Base-by-base conservation (phyloP, 2,888 invertebrate genomes). In the Sipunculus nudus region DNA sequence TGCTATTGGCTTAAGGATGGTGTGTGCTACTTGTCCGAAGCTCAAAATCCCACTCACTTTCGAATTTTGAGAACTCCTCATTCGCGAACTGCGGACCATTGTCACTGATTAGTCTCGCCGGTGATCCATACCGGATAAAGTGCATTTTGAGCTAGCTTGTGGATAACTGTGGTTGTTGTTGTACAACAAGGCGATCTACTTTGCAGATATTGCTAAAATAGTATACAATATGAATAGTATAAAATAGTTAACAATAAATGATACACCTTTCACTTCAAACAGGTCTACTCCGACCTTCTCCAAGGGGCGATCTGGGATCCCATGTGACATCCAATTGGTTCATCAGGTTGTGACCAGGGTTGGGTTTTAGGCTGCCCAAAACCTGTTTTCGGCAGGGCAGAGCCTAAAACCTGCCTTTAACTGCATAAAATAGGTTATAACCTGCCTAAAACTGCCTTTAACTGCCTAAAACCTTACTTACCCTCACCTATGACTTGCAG, bases 201-300 rank as follows among this genome's bases (percentile, higher is more conserved):
- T 68, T 65, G 19, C 59, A 62, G 55, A 65, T 72, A 23, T 54
- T 52, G 26, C 58, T 61, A 48, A 55, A 61, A 32, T 61, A 70
- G 55, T 71, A 70, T 4, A 68, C 63, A 21, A 59, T 63, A n/a
- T n/a, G n/a, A n/a, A n/a, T n/a, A n/a, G n/a, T n/a, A n/a, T n/a
- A n/a, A n/a, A n/a, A n/a, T n/a, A n/a, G n/a, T n/a, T n/a, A 16
- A 71, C 32, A 2, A 71, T 50, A 58, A 68, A 72, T 25, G 70
- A 52, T 28, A 55, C 38, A 6, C 45, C 57, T 21, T 63, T 38
- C 3, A 59, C 38, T 3, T 26, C 50, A 54, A 73, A 73, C 3
- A 74, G 32, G 43, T 74, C 71, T 25, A 61, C 59, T 3, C 61
- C 67, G n/a, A 72, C 58, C 35, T 62, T 70, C 21, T 58, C 49